phyloP scores from a whole-genome alignment of 2,797 vertebrate species.

The Hydrocynus forskahlii region DNA sequence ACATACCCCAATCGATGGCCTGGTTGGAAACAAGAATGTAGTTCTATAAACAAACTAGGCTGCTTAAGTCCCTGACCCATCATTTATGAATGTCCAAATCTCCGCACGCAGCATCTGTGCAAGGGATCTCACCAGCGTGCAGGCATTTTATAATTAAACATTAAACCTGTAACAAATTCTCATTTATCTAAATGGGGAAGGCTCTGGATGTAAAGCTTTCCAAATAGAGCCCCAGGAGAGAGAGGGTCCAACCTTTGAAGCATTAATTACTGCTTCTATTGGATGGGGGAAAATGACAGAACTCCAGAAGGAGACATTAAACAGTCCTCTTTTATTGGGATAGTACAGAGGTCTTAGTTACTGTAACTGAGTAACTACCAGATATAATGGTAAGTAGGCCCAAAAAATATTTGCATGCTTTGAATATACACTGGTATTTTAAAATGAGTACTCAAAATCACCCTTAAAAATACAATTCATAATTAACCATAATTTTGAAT shows the following conservation, averaged over 20 bases:
- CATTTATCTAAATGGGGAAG: conserved; percentile 74
- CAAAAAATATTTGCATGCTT: no score
- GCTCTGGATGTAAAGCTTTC: conserved; percentile 74
- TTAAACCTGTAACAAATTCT: conserved; percentile 75
- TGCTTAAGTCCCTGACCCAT: conserved; percentile 56
- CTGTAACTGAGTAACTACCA: conserved; percentile 8
- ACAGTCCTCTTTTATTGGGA: conserved; percentile 66
- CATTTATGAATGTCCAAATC: conserved; percentile 36
- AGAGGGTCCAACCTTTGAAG: conserved; percentile 73
- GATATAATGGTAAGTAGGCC: background rate
- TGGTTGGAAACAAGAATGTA: conserved; percentile 64
- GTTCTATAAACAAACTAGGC: conserved; percentile 67
- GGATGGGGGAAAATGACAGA: conserved; percentile 46
- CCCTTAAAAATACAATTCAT: no score
- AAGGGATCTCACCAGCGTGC: conserved; percentile 44
- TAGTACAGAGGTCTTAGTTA: conserved; percentile 23
- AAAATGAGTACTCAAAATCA: no score
- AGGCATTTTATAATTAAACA: conserved; percentile 71
- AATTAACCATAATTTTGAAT: no score
- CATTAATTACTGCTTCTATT: conserved; percentile 73
- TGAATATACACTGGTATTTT: no score
- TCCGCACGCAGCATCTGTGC: conserved; percentile 13
- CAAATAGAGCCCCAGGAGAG: conserved; percentile 71
- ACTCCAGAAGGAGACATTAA: conserved; percentile 38
- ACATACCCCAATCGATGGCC: conserved; percentile 61